A percentile compares a stretch with the other conserved stretches of the same genome.
These are phyloP conservation scores for Cerceris rybyensis DNA, from an alignment of 2,888 invertebrate genomes.

Conservation along the genomic window DNA sequence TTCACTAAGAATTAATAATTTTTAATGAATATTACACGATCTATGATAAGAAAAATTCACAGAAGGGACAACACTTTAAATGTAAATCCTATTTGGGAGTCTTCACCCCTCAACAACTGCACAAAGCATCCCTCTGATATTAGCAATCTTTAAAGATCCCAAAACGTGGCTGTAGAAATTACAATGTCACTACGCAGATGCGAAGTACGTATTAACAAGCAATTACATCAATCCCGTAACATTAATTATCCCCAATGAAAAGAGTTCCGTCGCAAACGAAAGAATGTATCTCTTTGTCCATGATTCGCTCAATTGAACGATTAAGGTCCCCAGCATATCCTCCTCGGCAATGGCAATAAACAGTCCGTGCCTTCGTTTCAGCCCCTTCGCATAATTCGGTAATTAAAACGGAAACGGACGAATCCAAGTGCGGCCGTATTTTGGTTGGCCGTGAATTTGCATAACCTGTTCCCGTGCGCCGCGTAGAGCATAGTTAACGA, in stretches of 20 bases:
- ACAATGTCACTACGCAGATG: slow-evolving; percentile 54
- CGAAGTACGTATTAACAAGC: slow-evolving; percentile 61
- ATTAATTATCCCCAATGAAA: slow-evolving; percentile 64
- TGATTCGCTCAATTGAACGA: slow-evolving; percentile 67
- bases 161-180: no score
- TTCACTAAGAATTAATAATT: no score
- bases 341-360: slow-evolving; percentile 49
- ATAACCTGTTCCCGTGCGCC: slow-evolving; percentile 70
- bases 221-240: slow-evolving; percentile 63
- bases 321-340: slow-evolving; percentile 54
- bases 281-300: slow-evolving; percentile 53
- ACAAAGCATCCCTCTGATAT: no score
- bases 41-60: no score
- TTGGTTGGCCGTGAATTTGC: slow-evolving; percentile 65
- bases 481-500: slow-evolving; percentile 62
- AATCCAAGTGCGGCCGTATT: slow-evolving; percentile 26
- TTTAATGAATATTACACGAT: no score
- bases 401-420: slow-evolving; percentile 68
- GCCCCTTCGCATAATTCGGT: slow-evolving; percentile 70
- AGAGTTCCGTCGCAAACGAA: slow-evolving; percentile 28
- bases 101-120: no score
- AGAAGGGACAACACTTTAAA: no score
- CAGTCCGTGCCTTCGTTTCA: slow-evolving; percentile 46
- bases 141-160: no score
- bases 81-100: no score